These are phyloP conservation scores for Colaptes auratus DNA, from an alignment of 2,113 vertebrate genomes.

Conservation along the genomic window DNA sequence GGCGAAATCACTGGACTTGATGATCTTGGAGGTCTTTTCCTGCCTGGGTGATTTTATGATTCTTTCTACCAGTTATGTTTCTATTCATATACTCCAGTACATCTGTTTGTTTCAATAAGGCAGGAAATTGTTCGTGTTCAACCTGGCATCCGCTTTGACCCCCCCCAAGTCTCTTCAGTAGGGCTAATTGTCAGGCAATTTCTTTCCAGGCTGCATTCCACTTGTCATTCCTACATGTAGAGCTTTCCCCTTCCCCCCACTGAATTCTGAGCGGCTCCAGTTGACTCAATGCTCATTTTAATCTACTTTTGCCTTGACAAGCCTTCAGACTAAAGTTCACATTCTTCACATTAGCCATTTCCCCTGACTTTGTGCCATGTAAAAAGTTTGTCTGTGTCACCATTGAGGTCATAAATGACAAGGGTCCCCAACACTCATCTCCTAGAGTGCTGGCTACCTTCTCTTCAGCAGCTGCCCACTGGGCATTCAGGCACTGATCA, in stretches of 20 bases:
- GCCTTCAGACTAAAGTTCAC: neutral
- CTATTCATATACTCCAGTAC: neutral
- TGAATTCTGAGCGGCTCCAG: neutral
- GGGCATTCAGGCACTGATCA: neutral
- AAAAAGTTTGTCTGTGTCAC: neutral
- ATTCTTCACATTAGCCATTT: neutral
- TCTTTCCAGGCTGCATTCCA: neutral
- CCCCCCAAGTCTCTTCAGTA: neutral
- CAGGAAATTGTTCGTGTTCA: neutral
- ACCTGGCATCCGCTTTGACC: neutral
- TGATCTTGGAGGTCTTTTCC: no score
- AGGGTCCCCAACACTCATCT: fast-evolving
- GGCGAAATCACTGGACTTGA: no score
- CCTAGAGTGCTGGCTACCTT: fast-evolving
- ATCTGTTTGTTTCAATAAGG: fast-evolving
- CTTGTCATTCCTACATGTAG: neutral
- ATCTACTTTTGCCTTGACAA: neutral
- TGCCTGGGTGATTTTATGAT: neutral
- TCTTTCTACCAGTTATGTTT: neutral
- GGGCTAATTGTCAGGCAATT: neutral
- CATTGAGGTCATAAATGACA: neutral
- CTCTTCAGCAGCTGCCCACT: neutral
- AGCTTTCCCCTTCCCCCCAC: neutral
- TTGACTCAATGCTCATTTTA: neutral
- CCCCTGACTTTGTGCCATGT: neutral